Percentiles rank a stretch among this genome's conserved stretches.
Conservation (phyloP, 2,888 invertebrate species). For the Drosophila diplacantha region DNA sequence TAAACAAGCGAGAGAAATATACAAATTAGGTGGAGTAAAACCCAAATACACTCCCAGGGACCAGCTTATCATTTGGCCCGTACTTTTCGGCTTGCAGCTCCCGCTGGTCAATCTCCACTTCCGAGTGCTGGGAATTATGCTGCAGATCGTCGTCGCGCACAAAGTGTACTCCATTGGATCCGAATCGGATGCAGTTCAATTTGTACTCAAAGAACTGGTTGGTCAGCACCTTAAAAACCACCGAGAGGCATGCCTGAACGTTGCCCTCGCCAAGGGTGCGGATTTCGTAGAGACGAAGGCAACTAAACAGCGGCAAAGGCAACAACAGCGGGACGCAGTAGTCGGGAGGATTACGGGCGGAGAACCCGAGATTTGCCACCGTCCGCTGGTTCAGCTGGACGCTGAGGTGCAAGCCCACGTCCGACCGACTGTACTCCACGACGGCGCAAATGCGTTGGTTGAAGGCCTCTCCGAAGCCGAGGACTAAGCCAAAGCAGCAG, state of each 20-base stretch:
- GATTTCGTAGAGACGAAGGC: constrained; percentile 59
- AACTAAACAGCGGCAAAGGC: constrained; percentile 54
- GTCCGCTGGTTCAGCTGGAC: constrained; percentile 46
- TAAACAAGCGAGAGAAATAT: not conserved
- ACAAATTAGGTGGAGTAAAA: constrained; percentile 8
- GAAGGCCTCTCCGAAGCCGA: constrained; percentile 33
- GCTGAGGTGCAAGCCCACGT: constrained; percentile 39
- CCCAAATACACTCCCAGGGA: constrained; percentile 2
- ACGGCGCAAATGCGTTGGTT: constrained; percentile 47
- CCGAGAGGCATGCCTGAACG: constrained; percentile 52
- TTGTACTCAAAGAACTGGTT: constrained; percentile 54
- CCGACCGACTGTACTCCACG: constrained; percentile 33
- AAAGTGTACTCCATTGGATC: constrained; percentile 44
- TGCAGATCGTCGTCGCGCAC: constrained; percentile 9
- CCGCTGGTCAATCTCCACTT: constrained; percentile 13
- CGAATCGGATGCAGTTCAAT: constrained; percentile 55
- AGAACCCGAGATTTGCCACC: constrained; percentile 46
- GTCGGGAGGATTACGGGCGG: constrained; percentile 51
- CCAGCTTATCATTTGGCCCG: constrained; percentile 20
- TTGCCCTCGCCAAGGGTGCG: constrained; percentile 38
- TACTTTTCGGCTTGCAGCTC: not conserved
- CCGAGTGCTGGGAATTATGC: not conserved
- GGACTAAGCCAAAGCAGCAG: constrained; percentile 57
- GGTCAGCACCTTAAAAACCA: constrained; percentile 51
- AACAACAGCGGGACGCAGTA: constrained; percentile 57